Conservation (phyloP, 2,113 vertebrate genomes). For the Ochotona princeps region DNA sequence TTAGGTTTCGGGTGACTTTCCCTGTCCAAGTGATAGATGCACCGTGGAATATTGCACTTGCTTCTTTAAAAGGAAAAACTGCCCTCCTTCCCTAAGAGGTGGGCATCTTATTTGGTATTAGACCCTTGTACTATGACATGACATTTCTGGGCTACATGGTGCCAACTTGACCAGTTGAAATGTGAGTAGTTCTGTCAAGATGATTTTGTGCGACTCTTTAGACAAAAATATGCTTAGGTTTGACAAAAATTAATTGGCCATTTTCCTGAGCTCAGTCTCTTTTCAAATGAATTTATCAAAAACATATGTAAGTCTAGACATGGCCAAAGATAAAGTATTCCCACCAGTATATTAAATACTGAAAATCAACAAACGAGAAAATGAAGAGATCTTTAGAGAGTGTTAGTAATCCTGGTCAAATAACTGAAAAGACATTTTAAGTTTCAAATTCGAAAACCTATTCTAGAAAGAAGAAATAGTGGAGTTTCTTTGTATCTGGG, state of each 20-base stretch:
- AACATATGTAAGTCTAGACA: conserved; percentile 71
- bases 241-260: conserved; percentile 47
- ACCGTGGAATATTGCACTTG: not conserved
- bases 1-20: not conserved
- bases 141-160: not conserved
- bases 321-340: conserved; percentile 55
- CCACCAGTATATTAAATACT: conserved; percentile 54
- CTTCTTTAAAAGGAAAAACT: not conserved
- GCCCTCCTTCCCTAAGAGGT: not conserved
- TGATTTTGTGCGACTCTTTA: conserved; percentile 33
- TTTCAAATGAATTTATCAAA: conserved; percentile 65
- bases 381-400: conserved; percentile 43
- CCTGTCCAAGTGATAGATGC: conserved; percentile 16
- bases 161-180: conserved; percentile 48
- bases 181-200: conserved; percentile 33
- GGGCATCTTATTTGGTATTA: not conserved
- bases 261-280: conserved; percentile 55
- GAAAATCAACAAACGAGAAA: conserved; percentile 62
- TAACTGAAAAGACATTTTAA: conserved; percentile 43
- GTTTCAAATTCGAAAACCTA: conserved; percentile 38
- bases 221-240: conserved; percentile 52
- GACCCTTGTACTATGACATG: not conserved
- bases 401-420: conserved; percentile 50
- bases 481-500: no score
- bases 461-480: no score